phyloP scores from a whole-genome alignment of 2,888 invertebrate genomes.

The Galeruca laticollis region DNA sequence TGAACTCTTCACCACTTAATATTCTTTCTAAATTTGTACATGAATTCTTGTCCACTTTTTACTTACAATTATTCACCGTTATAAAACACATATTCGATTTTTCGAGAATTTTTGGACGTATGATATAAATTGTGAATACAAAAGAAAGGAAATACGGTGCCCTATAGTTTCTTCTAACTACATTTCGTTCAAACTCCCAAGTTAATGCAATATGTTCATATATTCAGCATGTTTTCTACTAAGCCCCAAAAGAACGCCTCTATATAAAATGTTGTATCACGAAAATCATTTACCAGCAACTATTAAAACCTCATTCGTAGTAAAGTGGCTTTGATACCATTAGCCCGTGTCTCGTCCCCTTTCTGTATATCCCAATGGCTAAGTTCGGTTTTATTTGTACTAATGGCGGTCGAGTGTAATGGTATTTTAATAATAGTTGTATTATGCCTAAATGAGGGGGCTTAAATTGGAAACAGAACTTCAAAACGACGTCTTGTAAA shows the following conservation, averaged over 20 bases:
- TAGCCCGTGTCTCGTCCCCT: constrained; percentile 49
- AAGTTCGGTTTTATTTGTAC: constrained; percentile 58
- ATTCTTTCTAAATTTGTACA: too few species aligned
- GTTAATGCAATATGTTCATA: background rate
- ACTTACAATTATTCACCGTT: too few species aligned
- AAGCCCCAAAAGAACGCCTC: constrained; percentile 38
- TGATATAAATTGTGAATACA: too few species aligned
- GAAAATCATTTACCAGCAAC: constrained; percentile 53
- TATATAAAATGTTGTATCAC: constrained; percentile 44
- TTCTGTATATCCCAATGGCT: constrained; percentile 53
- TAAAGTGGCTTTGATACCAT: constrained; percentile 60
- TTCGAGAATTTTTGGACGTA: too few species aligned
- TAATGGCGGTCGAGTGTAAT: constrained; percentile 64
- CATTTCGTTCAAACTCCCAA: background rate
- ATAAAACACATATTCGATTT: too few species aligned
- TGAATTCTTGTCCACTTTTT: too few species aligned
- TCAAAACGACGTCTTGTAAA: background rate
- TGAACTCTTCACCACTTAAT: too few species aligned
- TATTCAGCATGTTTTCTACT: background rate
- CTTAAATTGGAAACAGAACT: background rate
- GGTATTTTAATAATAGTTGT: constrained; percentile 64
- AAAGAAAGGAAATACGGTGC: too few species aligned
- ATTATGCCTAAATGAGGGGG: constrained; percentile 50
- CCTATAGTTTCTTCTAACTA: too few species aligned
- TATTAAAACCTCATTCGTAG: constrained; percentile 61